These are phyloP conservation scores for Sarotherodon lohbergeri DNA, from an alignment of 2,113 vertebrate species.

Conservation along the genomic window DNA sequence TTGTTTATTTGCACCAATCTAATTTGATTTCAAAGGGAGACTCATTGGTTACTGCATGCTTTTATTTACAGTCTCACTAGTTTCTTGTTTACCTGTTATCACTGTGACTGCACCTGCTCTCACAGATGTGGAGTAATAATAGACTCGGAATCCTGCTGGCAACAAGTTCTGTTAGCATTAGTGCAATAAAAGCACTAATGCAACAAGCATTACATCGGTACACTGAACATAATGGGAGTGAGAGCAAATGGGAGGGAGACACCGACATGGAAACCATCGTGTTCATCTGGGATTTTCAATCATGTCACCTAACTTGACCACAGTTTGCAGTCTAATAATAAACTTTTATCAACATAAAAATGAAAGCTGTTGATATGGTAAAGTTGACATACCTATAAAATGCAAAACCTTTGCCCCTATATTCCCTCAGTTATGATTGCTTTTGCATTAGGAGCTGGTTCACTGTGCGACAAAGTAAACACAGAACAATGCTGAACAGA, in stretches of 20 bases:
- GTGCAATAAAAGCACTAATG: not conserved
- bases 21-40: not conserved
- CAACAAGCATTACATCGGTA: not conserved
- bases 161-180: not conserved
- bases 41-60: not conserved
- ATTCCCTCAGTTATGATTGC: not conserved
- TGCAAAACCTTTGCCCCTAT: not conserved
- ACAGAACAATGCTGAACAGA: not conserved
- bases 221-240: not conserved
- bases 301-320: not conserved
- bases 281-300: not conserved
- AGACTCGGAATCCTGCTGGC: not conserved
- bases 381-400: not conserved
- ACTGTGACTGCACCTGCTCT: not conserved
- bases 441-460: not conserved
- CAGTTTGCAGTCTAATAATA: not conserved
- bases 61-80: not conserved
- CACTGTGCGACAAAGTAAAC: not conserved
- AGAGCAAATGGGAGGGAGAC: not conserved
- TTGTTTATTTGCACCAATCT: not conserved
- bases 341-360: not conserved
- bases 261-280: not conserved
- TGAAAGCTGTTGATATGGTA: not conserved
- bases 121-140: not conserved
- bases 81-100: not conserved